Conservation (phyloP, 2,113 vertebrate genomes). For the Lasiurus cinereus region DNA sequence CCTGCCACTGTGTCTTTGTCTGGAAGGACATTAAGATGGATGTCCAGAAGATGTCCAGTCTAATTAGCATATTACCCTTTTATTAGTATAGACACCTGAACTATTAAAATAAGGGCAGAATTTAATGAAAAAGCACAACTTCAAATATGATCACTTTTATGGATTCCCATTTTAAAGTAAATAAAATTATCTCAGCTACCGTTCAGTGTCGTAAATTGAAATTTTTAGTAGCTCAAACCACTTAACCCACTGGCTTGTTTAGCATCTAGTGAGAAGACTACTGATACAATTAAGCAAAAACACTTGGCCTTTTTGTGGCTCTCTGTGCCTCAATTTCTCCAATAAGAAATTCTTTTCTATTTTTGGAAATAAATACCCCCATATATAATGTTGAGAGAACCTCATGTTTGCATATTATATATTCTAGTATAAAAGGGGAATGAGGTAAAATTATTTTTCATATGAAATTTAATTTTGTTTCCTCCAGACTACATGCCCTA, state of each 20-base stretch:
- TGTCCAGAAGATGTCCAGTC: no score
- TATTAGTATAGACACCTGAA: neutral
- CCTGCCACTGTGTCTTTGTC: no score
- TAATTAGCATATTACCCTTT: neutral
- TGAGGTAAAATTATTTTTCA: conserved; percentile 36
- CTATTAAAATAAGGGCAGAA: neutral
- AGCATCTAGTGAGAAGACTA: neutral
- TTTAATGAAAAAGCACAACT: conserved; percentile 3
- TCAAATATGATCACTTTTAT: neutral
- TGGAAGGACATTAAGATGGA: no score
- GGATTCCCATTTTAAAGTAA: conserved; percentile 16
- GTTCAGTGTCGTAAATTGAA: neutral
- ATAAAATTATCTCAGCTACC: neutral
- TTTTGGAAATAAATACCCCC: neutral
- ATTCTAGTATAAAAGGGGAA: neutral
- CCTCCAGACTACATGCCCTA: neutral
- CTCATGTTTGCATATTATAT: neutral
- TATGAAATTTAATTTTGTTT: conserved; percentile 8
- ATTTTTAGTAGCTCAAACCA: neutral
- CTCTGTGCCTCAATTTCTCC: neutral
- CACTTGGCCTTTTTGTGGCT: neutral
- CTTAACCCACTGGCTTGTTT: neutral
- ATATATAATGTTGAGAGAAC: neutral
- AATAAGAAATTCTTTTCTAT: neutral
- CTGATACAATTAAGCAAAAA: neutral